Evolutionary conservation across 2,113 vertebrate species (phyloP).

Genomic region (Varanus komodoensis): DNA sequence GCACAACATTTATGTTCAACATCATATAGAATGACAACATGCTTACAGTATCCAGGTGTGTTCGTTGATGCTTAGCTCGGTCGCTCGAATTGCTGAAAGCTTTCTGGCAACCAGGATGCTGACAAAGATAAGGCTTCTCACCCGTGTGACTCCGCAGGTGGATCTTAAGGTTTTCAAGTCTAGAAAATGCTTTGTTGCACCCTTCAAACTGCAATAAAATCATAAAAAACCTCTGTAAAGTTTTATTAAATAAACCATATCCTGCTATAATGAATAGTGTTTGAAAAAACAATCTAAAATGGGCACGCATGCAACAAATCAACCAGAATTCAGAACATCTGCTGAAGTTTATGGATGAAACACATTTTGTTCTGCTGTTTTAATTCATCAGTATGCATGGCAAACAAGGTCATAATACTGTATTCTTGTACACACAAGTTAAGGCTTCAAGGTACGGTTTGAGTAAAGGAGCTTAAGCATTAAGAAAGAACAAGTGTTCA

Average conservation of each 20-base stretch:
- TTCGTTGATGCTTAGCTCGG: constrained; percentile 97
- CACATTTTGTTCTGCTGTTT: constrained; percentile 63
- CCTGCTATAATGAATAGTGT: constrained; percentile 68
- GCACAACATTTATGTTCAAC: not conserved
- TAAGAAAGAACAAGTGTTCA: constrained; percentile 50
- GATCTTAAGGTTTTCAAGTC: constrained; percentile 99
- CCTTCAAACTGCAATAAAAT: constrained; percentile 90
- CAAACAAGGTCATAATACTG: constrained; percentile 56
- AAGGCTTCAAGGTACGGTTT: constrained; percentile 10
- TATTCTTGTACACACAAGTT: constrained; percentile 1
- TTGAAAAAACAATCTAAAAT: constrained; percentile 52
- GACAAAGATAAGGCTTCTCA: constrained; percentile 97
- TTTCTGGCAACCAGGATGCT: constrained; percentile 98
- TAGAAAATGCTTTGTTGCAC: constrained; percentile 98
- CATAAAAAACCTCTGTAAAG: constrained; percentile 61
- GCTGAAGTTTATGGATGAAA: constrained; percentile 69
- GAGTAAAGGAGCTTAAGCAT: constrained; percentile 43
- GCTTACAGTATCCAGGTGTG: constrained; percentile 97
- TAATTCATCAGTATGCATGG: constrained; percentile 57
- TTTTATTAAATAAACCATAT: constrained; percentile 64
- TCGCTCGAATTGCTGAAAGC: constrained; percentile 99
- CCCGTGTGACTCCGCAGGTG: constrained; percentile 98
- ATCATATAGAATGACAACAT: constrained; percentile 24
- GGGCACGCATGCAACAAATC: constrained; percentile 71
- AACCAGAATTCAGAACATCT: constrained; percentile 72